Evolutionary conservation across 2,797 vertebrate genomes (phyloP), one percentile per base, ranked within the genome.

Genomic region (Sebastes baramenuke): DNA sequence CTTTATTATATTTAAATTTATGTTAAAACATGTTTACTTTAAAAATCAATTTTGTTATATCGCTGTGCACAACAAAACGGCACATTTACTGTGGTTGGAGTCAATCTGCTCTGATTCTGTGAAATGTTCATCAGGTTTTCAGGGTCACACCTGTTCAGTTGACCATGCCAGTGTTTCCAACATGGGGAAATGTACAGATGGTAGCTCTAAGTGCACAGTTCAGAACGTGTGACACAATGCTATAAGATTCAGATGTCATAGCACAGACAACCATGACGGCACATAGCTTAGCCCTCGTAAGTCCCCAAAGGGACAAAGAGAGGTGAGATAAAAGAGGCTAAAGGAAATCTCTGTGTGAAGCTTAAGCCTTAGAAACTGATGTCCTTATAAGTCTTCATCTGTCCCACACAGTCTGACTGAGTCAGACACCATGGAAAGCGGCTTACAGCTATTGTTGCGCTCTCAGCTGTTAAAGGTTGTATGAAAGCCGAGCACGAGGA

Each of bases 371-470:
- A 80, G 87, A 89, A 88, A 90, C 83, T 83, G 87, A 92, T 90
- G 90, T 92, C 89, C 90, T 89, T 90, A 79, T 90, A 86, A 88
- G 77, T 84, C 87, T 89, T 84, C n/a, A 55, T 85, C 84, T 87
- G 88, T 89, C 87, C 92, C 84, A 86, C 88, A 85, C 88, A 86
- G 86, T 77, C 79, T 75, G 82, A 84, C 84, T 84, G 77, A 91
- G 83, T 82, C 87, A 90, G 89, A 88, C 88, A 89, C 89, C 87
- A 87, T 83, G 77, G 80, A 92, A 94, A 93, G 91, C 85, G 58
- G 92, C 92, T 94, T 93, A 94, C 75, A 88, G 87, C 85, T 79
- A 90, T 94, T 94, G 92, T 93, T 82, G 72, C 42, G 32, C 86
- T 85, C 75, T 89, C 61, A 77, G 86, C 87, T 90, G 87, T 87